Evolutionary conservation across 2,113 vertebrate species (phyloP).

Genomic region (Pseudorasbora parva): DNA sequence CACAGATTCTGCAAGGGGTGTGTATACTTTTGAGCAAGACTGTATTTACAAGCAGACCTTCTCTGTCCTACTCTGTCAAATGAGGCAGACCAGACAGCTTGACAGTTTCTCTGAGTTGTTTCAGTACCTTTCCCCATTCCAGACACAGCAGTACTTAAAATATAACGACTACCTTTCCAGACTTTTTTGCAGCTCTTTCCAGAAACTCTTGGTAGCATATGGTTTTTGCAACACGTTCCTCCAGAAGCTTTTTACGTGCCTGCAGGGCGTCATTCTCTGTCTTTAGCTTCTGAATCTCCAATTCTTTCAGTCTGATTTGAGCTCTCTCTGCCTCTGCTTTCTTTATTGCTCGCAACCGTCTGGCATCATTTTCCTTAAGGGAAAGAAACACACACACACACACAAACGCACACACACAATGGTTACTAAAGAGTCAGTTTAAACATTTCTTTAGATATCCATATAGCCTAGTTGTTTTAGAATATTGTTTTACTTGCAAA

Average conservation of each 20-base stretch:
- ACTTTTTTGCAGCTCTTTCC: conserved; percentile 75
- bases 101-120: background rate
- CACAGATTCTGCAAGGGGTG: too few species aligned
- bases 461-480: background rate
- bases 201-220: conserved; percentile 71
- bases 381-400: background rate
- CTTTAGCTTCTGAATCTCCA: conserved; percentile 55
- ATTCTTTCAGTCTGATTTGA: conserved; percentile 44
- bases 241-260: conserved; percentile 61
- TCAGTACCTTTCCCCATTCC: background rate
- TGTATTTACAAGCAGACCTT: background rate
- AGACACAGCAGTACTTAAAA: background rate
- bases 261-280: conserved; percentile 61
- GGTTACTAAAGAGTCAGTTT: background rate
- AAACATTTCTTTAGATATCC: background rate
- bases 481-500: conserved; percentile 74
- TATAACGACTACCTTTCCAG: conserved; percentile 69
- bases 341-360: conserved; percentile 54
- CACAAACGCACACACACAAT: background rate
- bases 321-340: conserved; percentile 58
- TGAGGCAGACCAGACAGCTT: background rate
- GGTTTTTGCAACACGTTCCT: conserved; percentile 57
- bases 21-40: too few species aligned
- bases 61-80: background rate
- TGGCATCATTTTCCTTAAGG: conserved; percentile 73